Base-by-base conservation (phyloP, 2,888 invertebrate genomes). In the Nephrocerus scutellatus region DNA sequence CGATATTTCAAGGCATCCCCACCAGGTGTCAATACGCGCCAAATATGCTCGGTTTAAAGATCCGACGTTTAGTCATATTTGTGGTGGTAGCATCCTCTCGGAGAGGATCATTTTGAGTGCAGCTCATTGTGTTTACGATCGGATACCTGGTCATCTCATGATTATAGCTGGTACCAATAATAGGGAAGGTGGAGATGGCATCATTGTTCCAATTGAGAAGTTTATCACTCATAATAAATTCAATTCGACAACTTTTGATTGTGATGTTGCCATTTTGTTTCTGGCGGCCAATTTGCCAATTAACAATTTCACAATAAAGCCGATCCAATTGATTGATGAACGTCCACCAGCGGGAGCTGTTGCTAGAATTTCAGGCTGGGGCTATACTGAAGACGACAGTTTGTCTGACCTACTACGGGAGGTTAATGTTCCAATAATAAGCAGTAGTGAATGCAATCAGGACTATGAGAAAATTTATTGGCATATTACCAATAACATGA, bases 221-320 rank as follows among this genome's bases (percentile, higher is more conserved):
- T n/a, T 30, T 5, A 10, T 31, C 22, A 4, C 10, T 7, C 31
- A 15, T 16, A 10, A 31, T 10, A 2, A 14, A 6, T 31, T 22
- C 10, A 13, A 21, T 9, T 33, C 44, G 48, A n/a, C n/a, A n/a
- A 33, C 14, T 10, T 32, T 22, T 8, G 31, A 32, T 2, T 15
- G 23, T 16, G 31, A 32, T 14, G 12, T 31, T 14, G 31, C 31
- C 14, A 6, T 33, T 5, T 10, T 31, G 5, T 6, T 22, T 3
- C 7, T 21, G 9, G 9, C 14, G 10, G 5, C 31, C 6, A 15
- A 9, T 10, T 8, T 15, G 10, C 9, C 23, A 5, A 15, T 7
- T 19, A 16, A n/a, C 10, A 16, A 3, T n/a, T n/a, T n/a, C n/a
- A n/a, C n/a, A n/a, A n/a, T n/a, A n/a, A n/a, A n/a, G n/a, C n/a